Evolutionary conservation across 2,888 invertebrate species (phyloP), one percentile per base, ranked within the genome.

Genomic region (Lasioglossum morio): DNA sequence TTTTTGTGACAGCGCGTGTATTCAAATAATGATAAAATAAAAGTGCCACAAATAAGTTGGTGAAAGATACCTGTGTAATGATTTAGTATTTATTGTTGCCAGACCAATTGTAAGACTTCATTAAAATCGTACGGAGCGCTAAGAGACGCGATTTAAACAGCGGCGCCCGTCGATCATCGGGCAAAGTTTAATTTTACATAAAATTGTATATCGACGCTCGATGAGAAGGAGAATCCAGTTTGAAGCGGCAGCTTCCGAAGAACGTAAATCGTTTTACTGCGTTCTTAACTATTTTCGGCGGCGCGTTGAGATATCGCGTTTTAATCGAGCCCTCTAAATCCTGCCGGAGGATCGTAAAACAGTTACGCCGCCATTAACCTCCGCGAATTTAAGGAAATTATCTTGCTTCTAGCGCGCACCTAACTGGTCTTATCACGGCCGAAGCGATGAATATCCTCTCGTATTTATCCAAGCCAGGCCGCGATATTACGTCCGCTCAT

Each of bases 241-340:
- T 69, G 34, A 34, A 27, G 34, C 27, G 5, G 57, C 69, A 30
- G 53, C 37, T 63, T 79, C 79, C 30, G 63, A 19, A 23, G 23
- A 43, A 76, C 84, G 77, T 87, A 76, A 84, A 87, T 66, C 57
- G 30, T 63, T 87, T 88, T 82, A 83, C 79, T 30, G 72, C 81
- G 46, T 53, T 40, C 79, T 78, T 53, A 63, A 79, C 60, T n/a
- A 79, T 79, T 87, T 82, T 80, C 81, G 53, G 72, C 30, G 57
- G 43, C 37, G 19, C 60, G 27, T n/a, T 16, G 77, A 48, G 75
- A 80, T 83, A 85, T 85, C 83, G 79, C 79, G 75, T 78, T 73
- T 85, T 85, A 87, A 88, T 87, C 85, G 79, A 70, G 72, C 34
- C 34, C 57, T 63, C 53, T 78, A 73, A 87, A 82, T 87, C 87